phyloP scores from a whole-genome alignment of 1,140 invertebrate species.

The Rhyacophila brunnea region DNA sequence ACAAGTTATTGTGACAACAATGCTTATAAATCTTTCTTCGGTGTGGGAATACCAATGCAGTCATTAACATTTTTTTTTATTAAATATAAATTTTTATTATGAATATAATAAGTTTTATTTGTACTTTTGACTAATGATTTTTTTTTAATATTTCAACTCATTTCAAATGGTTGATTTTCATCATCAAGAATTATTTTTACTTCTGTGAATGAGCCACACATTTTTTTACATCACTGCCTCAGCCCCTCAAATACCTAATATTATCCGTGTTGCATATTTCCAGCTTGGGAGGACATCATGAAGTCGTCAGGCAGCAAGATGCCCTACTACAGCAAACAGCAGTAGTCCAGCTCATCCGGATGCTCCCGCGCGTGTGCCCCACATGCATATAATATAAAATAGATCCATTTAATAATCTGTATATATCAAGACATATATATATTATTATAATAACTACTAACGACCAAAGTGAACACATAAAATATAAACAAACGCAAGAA shows the following conservation, averaged over 20 bases:
- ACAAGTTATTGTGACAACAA: no score
- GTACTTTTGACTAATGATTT: no score
- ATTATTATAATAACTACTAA: background rate
- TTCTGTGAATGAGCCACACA: no score
- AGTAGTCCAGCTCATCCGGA: conserved; percentile 7
- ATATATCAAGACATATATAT: background rate
- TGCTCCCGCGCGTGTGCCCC: background rate
- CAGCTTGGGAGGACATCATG: conserved; percentile 59
- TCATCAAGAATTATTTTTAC: no score
- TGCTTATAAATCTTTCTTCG: no score
- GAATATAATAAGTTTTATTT: no score
- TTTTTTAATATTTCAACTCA: no score
- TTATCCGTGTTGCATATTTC: conserved; percentile 29
- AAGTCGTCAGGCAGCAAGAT: conserved; percentile 47
- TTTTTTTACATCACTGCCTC: no score
- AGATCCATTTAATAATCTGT: background rate
- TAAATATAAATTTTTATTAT: no score
- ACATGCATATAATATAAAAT: background rate
- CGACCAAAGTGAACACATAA: conserved; percentile 14
- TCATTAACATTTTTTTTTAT: no score
- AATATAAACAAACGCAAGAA: conserved; percentile 6
- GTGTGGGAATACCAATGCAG: no score
- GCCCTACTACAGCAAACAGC: conserved; percentile 49
- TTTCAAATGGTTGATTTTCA: no score
- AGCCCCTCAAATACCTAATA: background rate